A percentile compares a stretch with the other conserved stretches of the same genome.
Evolutionary conservation across 2,113 vertebrate species (phyloP).

Genomic region (Micronycteris hirsuta): DNA sequence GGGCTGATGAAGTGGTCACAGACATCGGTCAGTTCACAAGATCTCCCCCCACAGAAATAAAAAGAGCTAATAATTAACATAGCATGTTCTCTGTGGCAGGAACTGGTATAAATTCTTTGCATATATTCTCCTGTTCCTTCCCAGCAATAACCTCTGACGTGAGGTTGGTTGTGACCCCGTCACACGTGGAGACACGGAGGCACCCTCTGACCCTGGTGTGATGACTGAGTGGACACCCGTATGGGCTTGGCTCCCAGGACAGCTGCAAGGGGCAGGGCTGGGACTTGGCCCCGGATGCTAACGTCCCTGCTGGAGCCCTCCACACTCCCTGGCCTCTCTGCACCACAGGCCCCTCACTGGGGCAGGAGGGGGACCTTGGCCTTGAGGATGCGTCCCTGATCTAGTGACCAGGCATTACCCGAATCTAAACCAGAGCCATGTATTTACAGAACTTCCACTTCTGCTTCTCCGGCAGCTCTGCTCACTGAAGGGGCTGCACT

Average conservation of each 20-base stretch:
- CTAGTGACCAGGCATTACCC: not conserved
- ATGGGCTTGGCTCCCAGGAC: not conserved
- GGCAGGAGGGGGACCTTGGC: not conserved
- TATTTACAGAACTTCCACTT: rapidly evolving
- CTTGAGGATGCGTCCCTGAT: not conserved
- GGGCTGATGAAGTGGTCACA: not conserved
- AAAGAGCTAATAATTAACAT: not conserved
- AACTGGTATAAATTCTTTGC: not conserved
- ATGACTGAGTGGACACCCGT: not conserved
- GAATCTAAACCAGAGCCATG: not conserved
- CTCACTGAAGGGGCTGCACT: not conserved
- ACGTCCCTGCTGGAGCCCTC: not conserved
- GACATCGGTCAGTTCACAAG: not conserved
- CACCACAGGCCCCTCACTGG: rapidly evolving
- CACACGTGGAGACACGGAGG: not conserved
- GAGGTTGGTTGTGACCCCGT: not conserved
- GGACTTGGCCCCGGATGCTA: not conserved
- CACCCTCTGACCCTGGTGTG: not conserved
- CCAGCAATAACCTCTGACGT: rapidly evolving
- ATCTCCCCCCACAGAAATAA: not conserved
- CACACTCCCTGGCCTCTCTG: rapidly evolving
- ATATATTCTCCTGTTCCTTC: not conserved
- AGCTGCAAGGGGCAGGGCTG: not conserved
- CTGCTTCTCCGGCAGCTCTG: not conserved
- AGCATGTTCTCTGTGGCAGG: not conserved